Percentiles rank a stretch among this genome's conserved stretches.
phyloP scores from a whole-genome alignment of 23 tunicate species.

The Corella eumyota region DNA sequence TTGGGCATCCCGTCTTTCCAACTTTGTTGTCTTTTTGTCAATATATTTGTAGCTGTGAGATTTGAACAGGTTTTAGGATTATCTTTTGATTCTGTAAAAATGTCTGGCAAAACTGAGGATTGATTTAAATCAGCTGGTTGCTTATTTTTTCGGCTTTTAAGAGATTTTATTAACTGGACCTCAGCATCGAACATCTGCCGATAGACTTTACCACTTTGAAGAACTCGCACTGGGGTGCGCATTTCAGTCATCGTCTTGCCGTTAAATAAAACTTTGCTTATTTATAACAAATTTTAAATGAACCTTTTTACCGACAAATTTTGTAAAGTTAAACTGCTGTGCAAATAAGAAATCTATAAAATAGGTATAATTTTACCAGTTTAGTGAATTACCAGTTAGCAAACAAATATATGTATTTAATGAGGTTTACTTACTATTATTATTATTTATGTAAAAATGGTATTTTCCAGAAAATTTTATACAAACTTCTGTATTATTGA shows the following conservation, averaged over 20 bases:
- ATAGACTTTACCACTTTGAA: conserved; percentile 92
- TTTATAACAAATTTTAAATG: too few relatives aligned
- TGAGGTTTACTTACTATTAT: too few relatives aligned
- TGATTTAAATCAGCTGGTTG: conserved; percentile 6
- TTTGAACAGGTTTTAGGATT: background rate
- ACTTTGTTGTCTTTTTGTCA: conserved; percentile 46
- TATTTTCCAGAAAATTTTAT: too few relatives aligned
- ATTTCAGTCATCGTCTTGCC: conserved; percentile 85
- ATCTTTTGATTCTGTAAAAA: conserved; percentile 1
- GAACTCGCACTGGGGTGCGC: conserved; percentile 57
- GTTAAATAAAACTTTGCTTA: too few relatives aligned
- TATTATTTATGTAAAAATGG: too few relatives aligned
- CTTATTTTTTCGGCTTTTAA: conserved; percentile 17
- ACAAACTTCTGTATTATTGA: too few relatives aligned
- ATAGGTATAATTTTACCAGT: too few relatives aligned
- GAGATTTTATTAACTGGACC: conserved; percentile 76
- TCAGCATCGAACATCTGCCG: conserved; percentile 97
- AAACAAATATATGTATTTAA: too few relatives aligned
- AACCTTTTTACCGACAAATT: too few relatives aligned
- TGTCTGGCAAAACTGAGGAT: conserved; percentile 15
- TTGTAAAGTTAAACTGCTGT: too few relatives aligned
- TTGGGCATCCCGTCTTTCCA: conserved; percentile 82
- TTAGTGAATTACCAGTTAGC: too few relatives aligned
- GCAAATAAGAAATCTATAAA: too few relatives aligned
- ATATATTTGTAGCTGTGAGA: conserved; percentile 20